Base-by-base conservation (phyloP, 64 coral and sea anemone species). In the Exaiptasia diaphana region DNA sequence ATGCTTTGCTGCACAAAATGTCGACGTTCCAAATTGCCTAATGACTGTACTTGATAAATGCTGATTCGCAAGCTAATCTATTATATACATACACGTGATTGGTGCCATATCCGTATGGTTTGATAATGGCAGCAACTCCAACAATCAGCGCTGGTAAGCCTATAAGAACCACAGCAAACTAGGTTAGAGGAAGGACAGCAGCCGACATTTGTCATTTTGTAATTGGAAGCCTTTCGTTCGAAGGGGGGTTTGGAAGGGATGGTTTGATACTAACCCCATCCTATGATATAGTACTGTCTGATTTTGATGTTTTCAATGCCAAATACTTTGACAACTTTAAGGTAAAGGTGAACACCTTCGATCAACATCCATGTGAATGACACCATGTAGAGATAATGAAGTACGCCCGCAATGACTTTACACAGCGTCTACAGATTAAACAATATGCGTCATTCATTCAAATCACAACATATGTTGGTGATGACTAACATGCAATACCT, bases 341-440 rank as follows among this genome's bases (percentile, higher is more conserved):
- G 30, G 43, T 86, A 86, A 53, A 86, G 68, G 64, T 86, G 83
- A 44, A 86, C 14, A 3, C 83, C 83, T 27, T 86, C 83, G 28
- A 86, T 61, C 5, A 58, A 44, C 83, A 86, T 86, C 83, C 83
- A 86, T 8, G 72, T 76, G 46, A 86, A 86, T 13, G 83, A 73
- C 1, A 72, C 61, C 39, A 77, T 5, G 39, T 65, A 86, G 21
- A 86, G 41, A 29, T 86, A 86, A 41, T 86, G 83, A 15, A 86
- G 28, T 10, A 50, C 50, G 15, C 52, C 56, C 5, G 83, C 83
- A 0, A 86, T 48, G 6, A 52, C 18, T 41, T 65, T 48, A 31
- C 83, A 86, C 0, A 86, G 29, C 5, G 76, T 52, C 83, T 86
- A 58, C 26, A 17, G 1, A 64, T 0, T 30, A 23, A 12, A 35